A percentile compares a stretch with the other conserved stretches of the same genome.
phyloP scores from a whole-genome alignment of 2,797 vertebrate species.

The Alfaro cultratus region DNA sequence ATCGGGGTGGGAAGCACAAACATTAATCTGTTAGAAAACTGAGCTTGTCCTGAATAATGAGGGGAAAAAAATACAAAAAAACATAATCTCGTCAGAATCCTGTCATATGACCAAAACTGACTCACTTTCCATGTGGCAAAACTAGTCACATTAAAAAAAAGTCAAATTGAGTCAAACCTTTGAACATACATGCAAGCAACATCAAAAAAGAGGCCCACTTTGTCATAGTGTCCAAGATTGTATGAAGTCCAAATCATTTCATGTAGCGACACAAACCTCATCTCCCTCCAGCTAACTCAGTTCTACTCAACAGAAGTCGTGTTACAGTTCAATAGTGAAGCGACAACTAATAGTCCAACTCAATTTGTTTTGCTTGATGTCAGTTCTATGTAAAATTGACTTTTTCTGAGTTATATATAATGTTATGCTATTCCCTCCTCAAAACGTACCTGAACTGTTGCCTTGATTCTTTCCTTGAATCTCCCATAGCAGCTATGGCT shows the following conservation, averaged over 20 bases:
- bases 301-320: neutral
- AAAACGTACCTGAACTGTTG: too few species aligned
- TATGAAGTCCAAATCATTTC: neutral
- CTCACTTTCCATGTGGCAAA: conserved; percentile 2
- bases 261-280: neutral
- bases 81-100: neutral
- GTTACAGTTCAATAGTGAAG: neutral
- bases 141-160: neutral
- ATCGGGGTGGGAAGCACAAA: conserved; percentile 30
- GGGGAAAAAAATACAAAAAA: conserved; percentile 13
- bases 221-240: neutral
- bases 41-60: conserved; percentile 11
- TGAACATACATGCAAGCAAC: neutral
- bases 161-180: neutral
- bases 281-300: neutral
- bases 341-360: neutral
- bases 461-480: too few species aligned
- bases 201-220: neutral
- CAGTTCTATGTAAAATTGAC: neutral
- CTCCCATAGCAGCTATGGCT: too few species aligned
- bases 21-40: conserved; percentile 10
- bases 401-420: too few species aligned
- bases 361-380: neutral
- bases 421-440: too few species aligned
- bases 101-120: neutral